Base-by-base conservation (phyloP, 2,113 vertebrate genomes). In the Papio anubis region DNA sequence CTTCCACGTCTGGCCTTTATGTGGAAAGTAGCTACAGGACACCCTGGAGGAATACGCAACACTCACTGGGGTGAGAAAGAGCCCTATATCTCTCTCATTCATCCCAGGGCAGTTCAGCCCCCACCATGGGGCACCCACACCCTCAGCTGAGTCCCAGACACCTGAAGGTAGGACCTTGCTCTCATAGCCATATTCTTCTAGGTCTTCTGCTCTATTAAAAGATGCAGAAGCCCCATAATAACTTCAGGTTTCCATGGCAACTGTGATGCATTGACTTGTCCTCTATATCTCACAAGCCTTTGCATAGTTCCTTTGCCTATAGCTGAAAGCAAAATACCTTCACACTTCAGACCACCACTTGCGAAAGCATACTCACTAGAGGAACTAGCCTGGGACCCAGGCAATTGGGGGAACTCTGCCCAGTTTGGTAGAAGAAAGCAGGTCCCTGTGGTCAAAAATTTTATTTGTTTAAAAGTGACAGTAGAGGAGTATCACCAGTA, bases 1-100 rank as follows among this genome's bases (percentile, higher is more conserved):
- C 45, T 68, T 30, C 30, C 1, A 1, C 0, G 1, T 14, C 13
- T 32, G 66, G 0, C 43, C 68, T 14, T 55, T 45, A 45, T 23
- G 12, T 48, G 84, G 17, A 92, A 57, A 48, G 40, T 32, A 64
- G 30, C 68, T 82, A 45, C 55, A 57, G 59, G 68, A 82, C 83
- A 88, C 38, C 40, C 18, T 68, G 75, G 21, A 68, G 57, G 18
- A 76, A 66, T 23, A 83, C 14, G 23, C 13, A 6, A 32, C 70
- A 50, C 14, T 64, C 61, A 70, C 27, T 68, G 66, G 32, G 5
- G 30, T 43, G 72, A 70, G 57, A 48, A 7, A 7, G 45, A 59
- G 30, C 75, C 40, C 21, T 9, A 45, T 35, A 16, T 25, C 32
- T 38, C 50, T 55, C 59, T 68, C 6, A 30, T 45, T 38, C 23